Conservation (phyloP, 2,113 vertebrate genomes). For the Gorilla gorilla region DNA sequence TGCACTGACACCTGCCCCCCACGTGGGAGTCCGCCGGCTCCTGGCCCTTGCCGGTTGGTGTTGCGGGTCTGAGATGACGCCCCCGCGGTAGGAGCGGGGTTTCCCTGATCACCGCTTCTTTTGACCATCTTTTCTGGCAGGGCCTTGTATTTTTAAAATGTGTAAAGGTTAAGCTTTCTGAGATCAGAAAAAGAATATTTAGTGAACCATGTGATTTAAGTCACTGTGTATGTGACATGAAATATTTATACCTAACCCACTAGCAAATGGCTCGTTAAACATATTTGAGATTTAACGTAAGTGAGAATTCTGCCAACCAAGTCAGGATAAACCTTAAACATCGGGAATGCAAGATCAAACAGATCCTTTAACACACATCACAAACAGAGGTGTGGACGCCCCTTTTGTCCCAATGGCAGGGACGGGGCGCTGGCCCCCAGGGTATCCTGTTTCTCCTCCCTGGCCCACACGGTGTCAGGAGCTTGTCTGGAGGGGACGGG, state of each 20-base stretch:
- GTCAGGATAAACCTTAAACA: not conserved
- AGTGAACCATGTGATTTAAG: not conserved
- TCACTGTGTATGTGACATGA: not conserved
- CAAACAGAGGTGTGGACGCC: not conserved
- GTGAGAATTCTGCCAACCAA: not conserved
- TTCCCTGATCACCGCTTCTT: not conserved
- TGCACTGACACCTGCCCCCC: not conserved
- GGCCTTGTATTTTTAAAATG: not conserved
- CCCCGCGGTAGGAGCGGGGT: too few relatives aligned
- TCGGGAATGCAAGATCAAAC: not conserved
- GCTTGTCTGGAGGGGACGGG: too few relatives aligned
- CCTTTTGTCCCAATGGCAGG: too few relatives aligned
- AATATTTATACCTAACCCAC: not conserved
- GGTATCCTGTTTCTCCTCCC: too few relatives aligned
- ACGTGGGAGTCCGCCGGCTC: not conserved
- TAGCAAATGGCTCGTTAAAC: not conserved
- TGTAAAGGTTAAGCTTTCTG: not conserved
- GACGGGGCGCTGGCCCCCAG: fast-evolving
- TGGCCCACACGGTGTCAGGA: too few relatives aligned
- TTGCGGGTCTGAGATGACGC: not conserved
- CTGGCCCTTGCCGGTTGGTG: not conserved
- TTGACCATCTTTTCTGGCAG: not conserved
- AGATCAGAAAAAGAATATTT: not conserved
- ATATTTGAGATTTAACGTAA: not conserved
- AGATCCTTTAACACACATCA: not conserved